Percentiles rank a stretch among this genome's conserved stretches.
phyloP scores from a whole-genome alignment of 2,888 invertebrate species.

The Serripes groenlandicus region DNA sequence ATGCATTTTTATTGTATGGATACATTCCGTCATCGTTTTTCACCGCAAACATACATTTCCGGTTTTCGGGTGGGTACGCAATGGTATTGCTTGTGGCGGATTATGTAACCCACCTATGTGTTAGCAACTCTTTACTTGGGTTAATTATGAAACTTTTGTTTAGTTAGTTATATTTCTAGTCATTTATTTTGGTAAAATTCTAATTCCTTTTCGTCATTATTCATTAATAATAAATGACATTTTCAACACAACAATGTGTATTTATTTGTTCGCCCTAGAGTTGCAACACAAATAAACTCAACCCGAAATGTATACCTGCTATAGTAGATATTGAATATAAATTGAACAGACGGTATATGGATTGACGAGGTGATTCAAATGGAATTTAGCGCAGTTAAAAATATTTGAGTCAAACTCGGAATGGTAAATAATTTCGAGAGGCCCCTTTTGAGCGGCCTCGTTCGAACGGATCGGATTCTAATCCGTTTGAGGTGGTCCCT shows the following conservation, averaged over 20 bases:
- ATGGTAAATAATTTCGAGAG: too few relatives aligned
- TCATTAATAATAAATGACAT: not conserved
- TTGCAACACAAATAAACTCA: not conserved
- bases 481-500: too few relatives aligned
- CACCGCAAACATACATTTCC: too few relatives aligned
- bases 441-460: too few relatives aligned
- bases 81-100: not conserved
- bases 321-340: not conserved
- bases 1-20: not conserved
- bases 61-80: slow-evolving; percentile 9
- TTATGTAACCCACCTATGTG: slow-evolving; percentile 9
- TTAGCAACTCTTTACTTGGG: too few relatives aligned
- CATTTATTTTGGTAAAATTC: not conserved
- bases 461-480: too few relatives aligned
- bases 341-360: too few relatives aligned
- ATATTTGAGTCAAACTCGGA: not conserved
- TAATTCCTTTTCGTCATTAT: not conserved
- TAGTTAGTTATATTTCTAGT: not conserved
- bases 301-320: not conserved
- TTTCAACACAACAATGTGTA: not conserved
- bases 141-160: not conserved
- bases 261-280: not conserved
- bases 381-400: not conserved
- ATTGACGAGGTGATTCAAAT: not conserved
- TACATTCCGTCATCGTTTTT: not conserved